Evolutionary conservation across 2,888 invertebrate species (phyloP).

Genomic region (Eutolmus rufibarbis): DNA sequence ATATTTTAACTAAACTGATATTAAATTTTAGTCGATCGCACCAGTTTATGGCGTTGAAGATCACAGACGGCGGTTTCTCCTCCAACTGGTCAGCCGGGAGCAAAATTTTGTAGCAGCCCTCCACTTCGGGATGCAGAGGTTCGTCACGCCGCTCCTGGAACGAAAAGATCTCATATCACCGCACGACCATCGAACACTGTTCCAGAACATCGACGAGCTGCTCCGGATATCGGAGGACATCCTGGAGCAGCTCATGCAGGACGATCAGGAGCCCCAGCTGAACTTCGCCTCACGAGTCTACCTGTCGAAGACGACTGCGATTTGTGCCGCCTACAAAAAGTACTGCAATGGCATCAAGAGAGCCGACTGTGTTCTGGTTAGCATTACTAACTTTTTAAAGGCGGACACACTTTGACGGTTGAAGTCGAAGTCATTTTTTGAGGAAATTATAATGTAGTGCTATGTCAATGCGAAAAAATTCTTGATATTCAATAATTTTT

Average conservation of each 20-base stretch:
- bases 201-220: slow-evolving; percentile 87
- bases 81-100: slow-evolving; percentile 78
- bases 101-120: slow-evolving; percentile 80
- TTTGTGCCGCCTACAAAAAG: slow-evolving; percentile 79
- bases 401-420: too few relatives aligned
- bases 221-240: slow-evolving; percentile 79
- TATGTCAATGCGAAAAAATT: too few relatives aligned
- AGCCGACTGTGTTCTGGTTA: slow-evolving; percentile 82
- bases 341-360: slow-evolving; percentile 85
- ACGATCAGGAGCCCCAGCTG: slow-evolving; percentile 75
- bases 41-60: slow-evolving; percentile 63
- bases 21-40: slow-evolving; percentile 58
- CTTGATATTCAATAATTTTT: too few relatives aligned
- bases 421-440: too few relatives aligned
- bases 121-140: slow-evolving; percentile 80
- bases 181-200: slow-evolving; percentile 79
- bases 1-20: neutral
- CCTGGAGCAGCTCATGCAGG: slow-evolving; percentile 75
- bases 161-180: slow-evolving; percentile 78
- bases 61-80: slow-evolving; percentile 73
- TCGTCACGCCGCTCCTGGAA: slow-evolving; percentile 77
- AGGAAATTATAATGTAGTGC: too few relatives aligned
- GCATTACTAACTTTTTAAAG: neutral
- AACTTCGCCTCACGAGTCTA: slow-evolving; percentile 75
- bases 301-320: slow-evolving; percentile 74